A percentile compares a stretch with the other conserved stretches of the same genome.
Evolutionary conservation across 2,113 vertebrate genomes (phyloP).

Genomic region (Onychostruthus taczanowskii): DNA sequence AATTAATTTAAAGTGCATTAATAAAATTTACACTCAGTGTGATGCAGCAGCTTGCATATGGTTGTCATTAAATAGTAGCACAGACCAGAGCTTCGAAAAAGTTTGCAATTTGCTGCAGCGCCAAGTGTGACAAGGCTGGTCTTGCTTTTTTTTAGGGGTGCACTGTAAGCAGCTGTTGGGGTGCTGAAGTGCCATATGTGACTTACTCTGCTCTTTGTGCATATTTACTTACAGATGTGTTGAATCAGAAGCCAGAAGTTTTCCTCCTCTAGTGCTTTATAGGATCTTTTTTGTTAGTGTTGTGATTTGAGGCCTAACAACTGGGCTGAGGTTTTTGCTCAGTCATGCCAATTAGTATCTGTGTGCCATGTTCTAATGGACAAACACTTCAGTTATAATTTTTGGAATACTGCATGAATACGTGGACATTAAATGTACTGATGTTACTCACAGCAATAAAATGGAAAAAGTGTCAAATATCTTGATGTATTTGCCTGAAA

Average conservation of each 20-base stretch:
- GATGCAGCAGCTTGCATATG: background rate
- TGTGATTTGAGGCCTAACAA: background rate
- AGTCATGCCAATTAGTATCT: background rate
- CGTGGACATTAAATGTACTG: background rate
- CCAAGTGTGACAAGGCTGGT: background rate
- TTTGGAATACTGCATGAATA: background rate
- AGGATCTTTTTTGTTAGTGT: background rate
- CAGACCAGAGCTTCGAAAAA: background rate
- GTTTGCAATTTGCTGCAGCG: background rate
- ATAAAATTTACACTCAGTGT: background rate
- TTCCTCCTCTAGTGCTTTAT: background rate
- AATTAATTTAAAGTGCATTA: constrained; percentile 2
- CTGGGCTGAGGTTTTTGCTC: background rate
- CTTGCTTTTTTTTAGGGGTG: background rate
- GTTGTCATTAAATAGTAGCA: constrained; percentile 7
- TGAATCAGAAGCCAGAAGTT: background rate
- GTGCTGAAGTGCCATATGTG: background rate
- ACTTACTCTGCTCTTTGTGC: background rate
- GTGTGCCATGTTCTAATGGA: background rate
- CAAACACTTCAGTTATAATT: background rate
- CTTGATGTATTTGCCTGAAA: background rate
- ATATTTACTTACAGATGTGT: background rate
- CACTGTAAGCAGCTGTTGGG: background rate
- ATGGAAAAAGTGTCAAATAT: background rate
- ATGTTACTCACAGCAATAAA: background rate